A percentile compares a stretch with the other conserved stretches of the same genome.
Conservation (phyloP, 1,140 invertebrate genomes). For the Atta colombica region DNA sequence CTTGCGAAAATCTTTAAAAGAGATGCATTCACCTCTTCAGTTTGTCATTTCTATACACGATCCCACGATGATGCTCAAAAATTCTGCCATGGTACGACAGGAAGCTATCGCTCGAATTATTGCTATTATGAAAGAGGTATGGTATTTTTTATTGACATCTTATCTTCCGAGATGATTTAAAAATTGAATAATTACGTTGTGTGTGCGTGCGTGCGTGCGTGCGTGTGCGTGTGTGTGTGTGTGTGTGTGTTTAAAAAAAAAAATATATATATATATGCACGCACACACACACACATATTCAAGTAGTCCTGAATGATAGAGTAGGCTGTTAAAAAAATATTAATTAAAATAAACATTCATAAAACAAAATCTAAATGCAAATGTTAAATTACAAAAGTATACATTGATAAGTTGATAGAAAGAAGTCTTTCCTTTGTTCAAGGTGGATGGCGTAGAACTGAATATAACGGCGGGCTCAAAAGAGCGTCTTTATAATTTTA, state of each 20-base stretch:
- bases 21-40: conserved; percentile 78
- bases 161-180: background rate
- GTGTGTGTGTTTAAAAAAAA: too few species aligned
- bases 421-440: background rate
- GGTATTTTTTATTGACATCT: conserved; percentile 2
- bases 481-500: conserved; percentile 87
- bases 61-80: conserved; percentile 71
- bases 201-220: too few species aligned
- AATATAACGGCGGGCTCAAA: conserved; percentile 88
- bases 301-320: background rate
- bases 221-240: too few species aligned
- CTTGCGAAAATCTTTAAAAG: conserved; percentile 79
- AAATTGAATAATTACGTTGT: background rate
- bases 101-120: conserved; percentile 74
- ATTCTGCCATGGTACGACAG: conserved; percentile 75
- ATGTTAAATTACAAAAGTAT: background rate
- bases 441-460: conserved; percentile 90
- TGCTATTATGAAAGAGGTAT: conserved; percentile 79
- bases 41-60: conserved; percentile 81
- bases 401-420: background rate
- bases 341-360: background rate
- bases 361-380: conserved; percentile 6
- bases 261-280: too few species aligned
- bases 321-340: background rate
- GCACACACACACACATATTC: too few species aligned